phyloP scores from a whole-genome alignment of 2,797 vertebrate genomes.

The Pseudotriccus pelzelni region DNA sequence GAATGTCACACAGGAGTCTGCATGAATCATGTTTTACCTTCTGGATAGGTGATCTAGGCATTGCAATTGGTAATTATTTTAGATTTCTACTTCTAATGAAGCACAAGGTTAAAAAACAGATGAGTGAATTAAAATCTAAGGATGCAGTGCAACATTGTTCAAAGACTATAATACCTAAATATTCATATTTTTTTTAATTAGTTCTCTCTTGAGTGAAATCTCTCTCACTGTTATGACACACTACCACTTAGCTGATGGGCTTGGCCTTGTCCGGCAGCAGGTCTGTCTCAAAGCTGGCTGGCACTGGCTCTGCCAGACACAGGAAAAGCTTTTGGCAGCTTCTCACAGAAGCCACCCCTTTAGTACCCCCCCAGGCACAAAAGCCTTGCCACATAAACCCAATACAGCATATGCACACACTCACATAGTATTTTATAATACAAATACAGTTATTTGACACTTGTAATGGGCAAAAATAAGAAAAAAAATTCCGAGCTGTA shows the following conservation, averaged over 20 bases:
- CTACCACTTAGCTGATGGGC: background rate
- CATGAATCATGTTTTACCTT: background rate
- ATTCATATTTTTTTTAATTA: background rate
- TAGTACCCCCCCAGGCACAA: too few species aligned
- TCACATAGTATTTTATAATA: background rate
- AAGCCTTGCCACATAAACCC: background rate
- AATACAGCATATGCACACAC: background rate
- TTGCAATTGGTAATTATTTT: background rate
- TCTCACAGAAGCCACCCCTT: background rate
- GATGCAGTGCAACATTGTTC: background rate
- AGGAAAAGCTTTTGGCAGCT: background rate
- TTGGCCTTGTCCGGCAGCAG: background rate
- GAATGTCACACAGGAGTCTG: background rate
- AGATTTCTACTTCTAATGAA: background rate
- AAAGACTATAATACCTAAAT: background rate
- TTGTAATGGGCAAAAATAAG: background rate
- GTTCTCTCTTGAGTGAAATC: accelerated
- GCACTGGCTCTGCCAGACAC: background rate
- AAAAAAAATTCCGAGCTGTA: background rate
- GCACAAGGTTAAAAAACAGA: background rate
- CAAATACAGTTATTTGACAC: background rate
- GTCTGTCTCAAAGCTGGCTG: background rate
- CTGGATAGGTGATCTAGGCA: background rate
- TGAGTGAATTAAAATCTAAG: background rate
- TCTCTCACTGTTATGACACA: background rate